phyloP scores from a whole-genome alignment of 2,113 vertebrate species.

The Oplegnathus fasciatus region DNA sequence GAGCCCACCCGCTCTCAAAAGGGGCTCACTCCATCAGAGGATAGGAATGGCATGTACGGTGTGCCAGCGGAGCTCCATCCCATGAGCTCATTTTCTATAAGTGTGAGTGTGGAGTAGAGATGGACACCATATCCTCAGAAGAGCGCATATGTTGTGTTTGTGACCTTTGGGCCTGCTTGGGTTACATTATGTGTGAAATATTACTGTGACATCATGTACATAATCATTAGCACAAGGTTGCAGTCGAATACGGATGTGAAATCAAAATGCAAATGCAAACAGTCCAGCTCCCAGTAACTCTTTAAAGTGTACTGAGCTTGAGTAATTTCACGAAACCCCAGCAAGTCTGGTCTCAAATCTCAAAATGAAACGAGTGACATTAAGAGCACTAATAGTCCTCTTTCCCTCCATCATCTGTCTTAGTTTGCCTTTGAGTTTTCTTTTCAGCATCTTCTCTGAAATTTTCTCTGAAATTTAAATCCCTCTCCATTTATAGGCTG shows the following conservation, averaged over 20 bases:
- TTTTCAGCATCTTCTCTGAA: slow-evolving; percentile 18
- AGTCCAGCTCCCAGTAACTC: neutral
- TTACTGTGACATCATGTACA: slow-evolving; percentile 63
- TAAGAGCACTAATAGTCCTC: neutral
- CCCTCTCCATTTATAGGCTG: slow-evolving; percentile 7
- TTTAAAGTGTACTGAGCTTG: neutral
- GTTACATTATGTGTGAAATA: slow-evolving; percentile 67
- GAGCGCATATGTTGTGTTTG: slow-evolving; percentile 49
- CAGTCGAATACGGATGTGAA: slow-evolving; percentile 25
- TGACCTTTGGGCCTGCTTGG: slow-evolving; percentile 64
- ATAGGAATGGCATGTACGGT: slow-evolving; percentile 66
- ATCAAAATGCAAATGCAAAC: neutral
- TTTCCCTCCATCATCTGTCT: neutral
- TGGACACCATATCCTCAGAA: slow-evolving; percentile 21
- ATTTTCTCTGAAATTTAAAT: slow-evolving; percentile 45
- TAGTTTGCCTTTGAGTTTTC: slow-evolving; percentile 19
- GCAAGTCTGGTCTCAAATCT: neutral
- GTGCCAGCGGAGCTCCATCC: slow-evolving; percentile 40
- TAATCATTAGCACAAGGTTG: slow-evolving; percentile 66
- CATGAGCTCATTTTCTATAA: slow-evolving; percentile 72
- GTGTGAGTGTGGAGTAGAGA: slow-evolving; percentile 30
- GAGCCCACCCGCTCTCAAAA: slow-evolving; percentile 46
- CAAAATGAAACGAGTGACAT: neutral
- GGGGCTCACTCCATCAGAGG: slow-evolving; percentile 61
- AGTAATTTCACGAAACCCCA: neutral